Evolutionary conservation across 2,888 invertebrate species (phyloP), one percentile per base, ranked within the genome.

Genomic region (Patella ulyssiponensis): DNA sequence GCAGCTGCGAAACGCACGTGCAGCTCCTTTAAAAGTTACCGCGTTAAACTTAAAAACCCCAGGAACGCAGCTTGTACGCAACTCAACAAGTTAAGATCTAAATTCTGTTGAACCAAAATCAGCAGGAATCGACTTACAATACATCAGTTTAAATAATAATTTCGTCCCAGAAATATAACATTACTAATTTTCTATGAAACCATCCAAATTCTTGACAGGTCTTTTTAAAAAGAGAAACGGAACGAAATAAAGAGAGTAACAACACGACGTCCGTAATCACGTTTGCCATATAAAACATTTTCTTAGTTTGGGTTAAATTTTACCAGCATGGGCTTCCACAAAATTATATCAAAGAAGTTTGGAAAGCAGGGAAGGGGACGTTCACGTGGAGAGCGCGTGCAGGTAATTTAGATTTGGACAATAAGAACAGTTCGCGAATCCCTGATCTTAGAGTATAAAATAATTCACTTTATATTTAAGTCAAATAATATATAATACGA

Each of bases 1-100:
- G 64, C 64, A 64, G 64, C 64, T 64, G 64, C 20, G 64, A 64
- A 64, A 64, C 64, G 64, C 64, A 64, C 64, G 64, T 64, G 64
- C 23, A 23, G 23, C 20, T 64, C 64, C 64, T 64, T 64, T 64
- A 64, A 64, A 64, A 64, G 14, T 64, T 15, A 64, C 64, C 23
- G 64, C 64, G 64, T 64, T 20, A 64, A 64, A 64, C 64, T 12
- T 12, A 12, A 23, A 23, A 20, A 12, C 64, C 64, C 64, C 64
- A 23, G 64, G 64, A 20, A 64, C 64, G 12, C 14, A 14, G 64
- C 23, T 64, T 64, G 64, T 23, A 64, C 23, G 20, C 20, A 64
- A 64, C 64, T 64, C 20, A 64, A 64, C 20, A 64, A 64, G 64
- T 64, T 64, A 20, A 64, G 64, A 64, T 64, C 64, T 64, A 64